Evolutionary conservation across 2,888 invertebrate genomes (phyloP).

Genomic region (Melinaea menophilus): DNA sequence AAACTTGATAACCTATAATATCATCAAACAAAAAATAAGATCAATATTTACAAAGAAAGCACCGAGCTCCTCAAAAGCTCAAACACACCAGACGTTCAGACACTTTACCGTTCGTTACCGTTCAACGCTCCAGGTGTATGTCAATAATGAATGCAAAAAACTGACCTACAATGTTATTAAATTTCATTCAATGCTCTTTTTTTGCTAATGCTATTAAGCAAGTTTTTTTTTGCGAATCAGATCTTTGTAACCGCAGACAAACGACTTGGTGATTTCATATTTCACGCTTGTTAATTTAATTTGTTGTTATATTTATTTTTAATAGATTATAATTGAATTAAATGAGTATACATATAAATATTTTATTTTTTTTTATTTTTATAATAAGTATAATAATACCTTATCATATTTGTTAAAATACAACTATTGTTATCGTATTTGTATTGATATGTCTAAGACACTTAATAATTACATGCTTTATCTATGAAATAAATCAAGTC

Average conservation of each 20-base stretch:
- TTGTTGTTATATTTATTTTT: not conserved
- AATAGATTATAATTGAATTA: not conserved
- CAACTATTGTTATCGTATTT: no score
- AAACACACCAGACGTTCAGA: no score
- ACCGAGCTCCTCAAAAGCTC: not conserved
- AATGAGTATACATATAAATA: no score
- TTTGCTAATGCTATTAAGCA: slow-evolving; percentile 29
- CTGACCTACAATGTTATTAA: slow-evolving; percentile 35
- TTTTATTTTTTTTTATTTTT: no score
- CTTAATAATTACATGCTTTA: not conserved
- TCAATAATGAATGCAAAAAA: slow-evolving; percentile 27
- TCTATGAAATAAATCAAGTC: not conserved
- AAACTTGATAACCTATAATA: no score
- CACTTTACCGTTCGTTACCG: slow-evolving; percentile 17
- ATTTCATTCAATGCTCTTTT: slow-evolving; percentile 31
- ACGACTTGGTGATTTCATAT: slow-evolving; percentile 10
- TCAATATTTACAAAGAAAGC: not conserved
- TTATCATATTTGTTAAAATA: no score
- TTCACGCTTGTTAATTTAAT: slow-evolving; percentile 7
- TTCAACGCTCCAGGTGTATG: slow-evolving; percentile 15
- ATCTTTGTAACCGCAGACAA: slow-evolving; percentile 16
- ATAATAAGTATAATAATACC: no score
- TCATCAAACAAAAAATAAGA: not conserved
- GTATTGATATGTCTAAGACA: not conserved
- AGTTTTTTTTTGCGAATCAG: slow-evolving; percentile 14